Percentiles rank a stretch among this genome's conserved stretches.
Conservation (phyloP, 2,888 invertebrate species). For the Crepidodera aurea region DNA sequence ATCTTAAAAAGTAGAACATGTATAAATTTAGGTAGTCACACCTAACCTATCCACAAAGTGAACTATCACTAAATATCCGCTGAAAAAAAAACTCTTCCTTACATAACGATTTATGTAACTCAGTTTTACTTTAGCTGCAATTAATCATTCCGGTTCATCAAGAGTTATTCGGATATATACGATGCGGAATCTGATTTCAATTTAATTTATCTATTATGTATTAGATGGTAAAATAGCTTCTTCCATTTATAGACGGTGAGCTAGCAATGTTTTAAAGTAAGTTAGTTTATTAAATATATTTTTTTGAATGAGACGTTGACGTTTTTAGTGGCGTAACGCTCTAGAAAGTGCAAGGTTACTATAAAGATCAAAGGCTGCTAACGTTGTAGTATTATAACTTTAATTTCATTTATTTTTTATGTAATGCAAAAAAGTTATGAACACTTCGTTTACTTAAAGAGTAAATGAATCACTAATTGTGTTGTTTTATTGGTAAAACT, state of each 20-base stretch:
- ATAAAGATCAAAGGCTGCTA: too few relatives aligned
- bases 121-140: neutral
- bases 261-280: neutral
- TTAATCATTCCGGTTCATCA: constrained; percentile 10
- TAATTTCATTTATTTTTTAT: too few relatives aligned
- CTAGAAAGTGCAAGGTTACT: too few relatives aligned
- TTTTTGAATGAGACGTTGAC: too few relatives aligned
- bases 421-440: too few relatives aligned
- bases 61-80: constrained; percentile 18
- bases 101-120: constrained; percentile 9
- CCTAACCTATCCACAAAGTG: constrained; percentile 20
- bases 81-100: constrained; percentile 23
- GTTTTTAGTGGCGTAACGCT: too few relatives aligned
- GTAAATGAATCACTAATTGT: too few relatives aligned
- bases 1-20: constrained; percentile 35
- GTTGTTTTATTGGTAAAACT: too few relatives aligned
- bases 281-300: neutral
- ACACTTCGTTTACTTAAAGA: too few relatives aligned
- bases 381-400: too few relatives aligned
- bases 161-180: neutral
- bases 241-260: constrained; percentile 3
- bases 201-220: neutral
- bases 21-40: constrained; percentile 35
- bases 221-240: neutral
- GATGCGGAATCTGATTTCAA: constrained; percentile 1